Evolutionary conservation across 2,888 invertebrate genomes (phyloP).

Genomic region (Escarpia spicata): DNA sequence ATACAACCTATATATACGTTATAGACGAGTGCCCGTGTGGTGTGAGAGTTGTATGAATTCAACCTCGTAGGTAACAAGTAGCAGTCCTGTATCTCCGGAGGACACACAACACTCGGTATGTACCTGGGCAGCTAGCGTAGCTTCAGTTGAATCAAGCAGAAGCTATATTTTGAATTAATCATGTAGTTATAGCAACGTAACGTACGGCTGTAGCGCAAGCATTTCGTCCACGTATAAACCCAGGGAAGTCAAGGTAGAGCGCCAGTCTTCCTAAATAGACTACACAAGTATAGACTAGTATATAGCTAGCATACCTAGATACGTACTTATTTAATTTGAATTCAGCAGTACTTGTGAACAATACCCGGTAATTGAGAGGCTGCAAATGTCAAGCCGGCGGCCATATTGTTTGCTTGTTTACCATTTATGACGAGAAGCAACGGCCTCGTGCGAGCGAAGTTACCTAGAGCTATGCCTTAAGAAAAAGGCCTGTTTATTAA

Average conservation of each 20-base stretch:
- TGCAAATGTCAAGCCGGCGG: neutral
- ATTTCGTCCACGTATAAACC: neutral
- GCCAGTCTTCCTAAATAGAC: neutral
- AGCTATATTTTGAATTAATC: neutral
- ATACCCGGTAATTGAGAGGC: neutral
- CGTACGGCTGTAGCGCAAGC: neutral
- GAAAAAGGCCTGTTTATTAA: neutral
- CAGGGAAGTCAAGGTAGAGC: neutral
- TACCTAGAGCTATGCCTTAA: neutral
- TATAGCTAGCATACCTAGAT: neutral
- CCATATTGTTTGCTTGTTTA: neutral
- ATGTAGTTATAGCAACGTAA: neutral
- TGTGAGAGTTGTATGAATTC: neutral
- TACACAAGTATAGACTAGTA: neutral
- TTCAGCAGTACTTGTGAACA: neutral
- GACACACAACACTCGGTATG: neutral
- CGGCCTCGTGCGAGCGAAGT: neutral
- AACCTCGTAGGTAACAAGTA: neutral
- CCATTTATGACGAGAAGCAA: neutral
- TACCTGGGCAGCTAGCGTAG: neutral
- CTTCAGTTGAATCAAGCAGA: neutral
- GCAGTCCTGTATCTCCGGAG: neutral
- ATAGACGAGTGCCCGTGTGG: neutral
- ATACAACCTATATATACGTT: neutral
- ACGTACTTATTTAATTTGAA: neutral